Evolutionary conservation across 2,113 vertebrate species (phyloP).

Genomic region (Aplodontia rufa): DNA sequence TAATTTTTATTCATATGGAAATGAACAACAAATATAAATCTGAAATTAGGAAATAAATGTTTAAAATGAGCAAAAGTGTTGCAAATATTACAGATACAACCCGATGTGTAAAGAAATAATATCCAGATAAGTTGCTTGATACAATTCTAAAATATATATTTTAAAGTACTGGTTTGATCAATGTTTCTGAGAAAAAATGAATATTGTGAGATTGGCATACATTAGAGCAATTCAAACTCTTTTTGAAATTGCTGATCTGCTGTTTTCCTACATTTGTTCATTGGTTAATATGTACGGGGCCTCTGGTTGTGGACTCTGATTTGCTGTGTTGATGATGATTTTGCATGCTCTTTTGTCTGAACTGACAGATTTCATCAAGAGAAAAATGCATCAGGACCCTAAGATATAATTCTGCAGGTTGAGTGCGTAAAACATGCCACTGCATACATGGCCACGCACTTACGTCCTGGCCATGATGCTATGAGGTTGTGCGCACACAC

Average conservation of each 20-base stretch:
- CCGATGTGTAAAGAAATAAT: not conserved
- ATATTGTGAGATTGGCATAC: not conserved
- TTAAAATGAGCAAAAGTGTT: not conserved
- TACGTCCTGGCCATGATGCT: fast-evolving
- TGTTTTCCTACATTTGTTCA: not conserved
- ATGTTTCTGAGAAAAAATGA: not conserved
- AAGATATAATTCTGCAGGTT: not conserved
- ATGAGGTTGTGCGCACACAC: too few species aligned
- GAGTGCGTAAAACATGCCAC: not conserved
- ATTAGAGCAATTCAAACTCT: not conserved
- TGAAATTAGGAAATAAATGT: not conserved
- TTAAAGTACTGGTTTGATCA: not conserved
- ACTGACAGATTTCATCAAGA: not conserved
- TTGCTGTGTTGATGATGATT: not conserved
- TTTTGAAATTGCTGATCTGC: not conserved
- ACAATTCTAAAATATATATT: not conserved
- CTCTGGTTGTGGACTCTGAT: not conserved
- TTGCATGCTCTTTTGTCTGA: not conserved
- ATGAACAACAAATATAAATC: not conserved
- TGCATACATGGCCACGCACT: fast-evolving
- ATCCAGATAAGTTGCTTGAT: not conserved
- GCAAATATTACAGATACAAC: not conserved
- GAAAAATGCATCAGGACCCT: not conserved
- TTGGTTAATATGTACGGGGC: not conserved
- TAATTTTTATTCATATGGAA: not conserved